phyloP scores from a whole-genome alignment of 2,797 vertebrate genomes.

The Sebastes taczanowskii region DNA sequence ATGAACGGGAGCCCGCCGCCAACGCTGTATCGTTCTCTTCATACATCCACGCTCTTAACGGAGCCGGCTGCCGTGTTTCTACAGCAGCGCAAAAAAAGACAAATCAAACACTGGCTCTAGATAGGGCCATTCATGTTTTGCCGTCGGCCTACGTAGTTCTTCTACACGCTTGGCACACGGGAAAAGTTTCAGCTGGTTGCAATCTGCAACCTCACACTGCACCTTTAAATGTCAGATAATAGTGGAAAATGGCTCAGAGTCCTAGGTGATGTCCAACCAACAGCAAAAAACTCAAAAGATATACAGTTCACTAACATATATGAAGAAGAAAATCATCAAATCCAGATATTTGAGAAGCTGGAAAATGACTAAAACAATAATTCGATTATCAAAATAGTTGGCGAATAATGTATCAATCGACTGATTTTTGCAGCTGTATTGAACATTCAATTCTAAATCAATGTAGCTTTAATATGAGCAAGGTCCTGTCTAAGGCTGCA shows the following conservation, averaged over 20 bases:
- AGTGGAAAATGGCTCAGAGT: background rate
- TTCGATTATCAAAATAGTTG: background rate
- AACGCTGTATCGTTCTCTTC: too few relatives aligned
- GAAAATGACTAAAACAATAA: background rate
- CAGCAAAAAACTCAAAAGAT: background rate
- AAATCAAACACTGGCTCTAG: background rate
- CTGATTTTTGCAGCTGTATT: background rate
- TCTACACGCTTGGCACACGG: accelerated
- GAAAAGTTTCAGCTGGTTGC: background rate
- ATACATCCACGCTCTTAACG: too few relatives aligned
- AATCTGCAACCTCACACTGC: background rate
- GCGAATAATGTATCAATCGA: background rate
- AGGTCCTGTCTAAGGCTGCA: background rate
- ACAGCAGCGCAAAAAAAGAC: background rate
- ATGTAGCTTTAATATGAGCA: background rate
- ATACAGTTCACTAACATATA: background rate
- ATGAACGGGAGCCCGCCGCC: too few relatives aligned
- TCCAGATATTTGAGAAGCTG: background rate
- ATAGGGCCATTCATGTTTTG: accelerated
- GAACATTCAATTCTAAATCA: background rate
- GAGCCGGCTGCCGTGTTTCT: background rate
- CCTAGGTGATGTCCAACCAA: too few relatives aligned
- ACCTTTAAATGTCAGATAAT: background rate
- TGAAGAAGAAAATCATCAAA: background rate
- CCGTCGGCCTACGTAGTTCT: accelerated